Conservation (phyloP, 2,888 invertebrate species). For the Helobdella robusta region DNA sequence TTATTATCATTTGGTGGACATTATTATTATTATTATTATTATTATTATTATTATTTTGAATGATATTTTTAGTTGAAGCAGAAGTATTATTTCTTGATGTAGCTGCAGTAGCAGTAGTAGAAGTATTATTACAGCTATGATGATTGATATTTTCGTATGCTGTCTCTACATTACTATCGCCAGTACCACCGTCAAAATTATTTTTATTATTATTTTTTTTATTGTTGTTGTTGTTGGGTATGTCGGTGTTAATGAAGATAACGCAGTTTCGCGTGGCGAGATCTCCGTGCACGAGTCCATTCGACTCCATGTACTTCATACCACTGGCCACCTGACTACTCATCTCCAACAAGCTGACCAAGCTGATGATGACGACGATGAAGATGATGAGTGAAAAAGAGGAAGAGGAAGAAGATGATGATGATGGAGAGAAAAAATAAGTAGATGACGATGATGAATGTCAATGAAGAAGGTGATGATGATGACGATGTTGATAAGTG, state of each 20-base stretch:
- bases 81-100: neutral
- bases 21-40: neutral
- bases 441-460: conserved; percentile 2
- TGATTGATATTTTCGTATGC: too few species aligned
- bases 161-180: too few species aligned
- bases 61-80: neutral
- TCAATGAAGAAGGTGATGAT: neutral
- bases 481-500: neutral
- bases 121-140: neutral
- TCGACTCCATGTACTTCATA: conserved; percentile 15
- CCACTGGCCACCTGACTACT: neutral
- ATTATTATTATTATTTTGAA: neutral
- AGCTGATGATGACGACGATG: conserved; percentile 3
- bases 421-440: neutral
- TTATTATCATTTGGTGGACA: neutral
- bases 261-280: conserved; percentile 20
- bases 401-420: neutral
- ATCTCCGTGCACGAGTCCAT: conserved; percentile 15
- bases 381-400: conserved; percentile 8
- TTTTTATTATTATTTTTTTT: neutral
- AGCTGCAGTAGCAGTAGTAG: neutral
- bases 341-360: conserved; percentile 2
- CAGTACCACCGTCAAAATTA: neutral
- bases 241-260: neutral
- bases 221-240: conserved; percentile 3